phyloP scores from a whole-genome alignment of 1,140 invertebrate genomes.

The Akabosia matsudoensis region DNA sequence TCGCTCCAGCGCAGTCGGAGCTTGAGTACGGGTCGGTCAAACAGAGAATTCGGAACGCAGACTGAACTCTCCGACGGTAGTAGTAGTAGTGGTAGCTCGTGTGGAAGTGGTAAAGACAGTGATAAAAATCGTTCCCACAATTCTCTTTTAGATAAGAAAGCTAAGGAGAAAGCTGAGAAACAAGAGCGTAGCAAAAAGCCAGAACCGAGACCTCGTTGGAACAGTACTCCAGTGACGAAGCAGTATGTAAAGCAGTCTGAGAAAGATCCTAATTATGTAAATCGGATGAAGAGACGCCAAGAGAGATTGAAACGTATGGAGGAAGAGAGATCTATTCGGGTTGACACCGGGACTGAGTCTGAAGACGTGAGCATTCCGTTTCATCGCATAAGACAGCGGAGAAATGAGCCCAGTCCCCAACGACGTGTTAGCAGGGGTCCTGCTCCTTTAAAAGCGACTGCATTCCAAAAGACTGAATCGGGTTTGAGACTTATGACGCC shows the following conservation, averaged over 20 bases:
- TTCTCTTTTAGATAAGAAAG: slow-evolving; percentile 32
- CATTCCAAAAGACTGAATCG: slow-evolving; percentile 4
- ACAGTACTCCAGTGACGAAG: slow-evolving; percentile 64
- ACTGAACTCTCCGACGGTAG: slow-evolving; percentile 56
- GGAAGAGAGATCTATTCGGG: not conserved
- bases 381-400: not conserved
- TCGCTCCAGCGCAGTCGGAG: slow-evolving; percentile 30
- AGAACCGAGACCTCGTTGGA: slow-evolving; percentile 64
- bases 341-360: slow-evolving; percentile 36
- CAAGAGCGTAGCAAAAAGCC: slow-evolving; percentile 34
- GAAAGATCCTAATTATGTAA: slow-evolving; percentile 68
- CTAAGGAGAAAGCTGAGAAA: not conserved
- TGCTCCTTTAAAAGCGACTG: slow-evolving; percentile 18
- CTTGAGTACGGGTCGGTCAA: not conserved
- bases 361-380: slow-evolving; percentile 31
- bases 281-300: slow-evolving; percentile 60
- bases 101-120: slow-evolving; percentile 27
- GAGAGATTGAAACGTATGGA: slow-evolving; percentile 33
- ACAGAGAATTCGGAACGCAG: slow-evolving; percentile 63
- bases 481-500: not conserved
- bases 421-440: not conserved
- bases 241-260: slow-evolving; percentile 73
- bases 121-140: slow-evolving; percentile 29
- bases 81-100: not conserved
- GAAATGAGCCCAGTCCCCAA: slow-evolving; percentile 21